phyloP scores from a whole-genome alignment of 2,888 invertebrate species.

The Ernsta delagoae region DNA sequence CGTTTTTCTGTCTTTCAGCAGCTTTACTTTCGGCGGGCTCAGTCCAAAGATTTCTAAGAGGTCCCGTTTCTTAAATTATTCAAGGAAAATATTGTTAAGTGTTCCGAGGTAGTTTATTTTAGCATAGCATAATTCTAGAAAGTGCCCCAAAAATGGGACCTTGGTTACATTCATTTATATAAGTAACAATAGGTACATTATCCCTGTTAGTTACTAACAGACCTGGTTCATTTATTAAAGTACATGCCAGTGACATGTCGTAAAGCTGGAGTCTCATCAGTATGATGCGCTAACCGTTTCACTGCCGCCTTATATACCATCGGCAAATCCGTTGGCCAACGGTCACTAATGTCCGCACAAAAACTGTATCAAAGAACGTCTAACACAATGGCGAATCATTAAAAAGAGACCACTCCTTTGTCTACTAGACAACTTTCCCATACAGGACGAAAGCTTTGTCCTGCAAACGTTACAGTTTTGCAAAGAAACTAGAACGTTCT shows the following conservation, averaged over 20 bases:
- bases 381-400: slow-evolving; percentile 79
- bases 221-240: too few relatives aligned
- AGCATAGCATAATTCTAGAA: too few relatives aligned
- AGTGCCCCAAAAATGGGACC: too few relatives aligned
- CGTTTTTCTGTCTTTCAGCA: too few relatives aligned
- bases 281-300: slow-evolving; percentile 56
- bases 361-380: slow-evolving; percentile 74
- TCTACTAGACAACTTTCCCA: slow-evolving; percentile 77
- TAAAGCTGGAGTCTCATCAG: slow-evolving; percentile 16
- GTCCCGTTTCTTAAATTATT: too few relatives aligned
- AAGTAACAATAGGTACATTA: too few relatives aligned
- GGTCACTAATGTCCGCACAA: slow-evolving; percentile 73
- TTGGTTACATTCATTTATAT: too few relatives aligned
- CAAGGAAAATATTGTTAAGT: too few relatives aligned
- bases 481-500: slow-evolving; percentile 83
- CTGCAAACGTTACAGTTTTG: slow-evolving; percentile 76
- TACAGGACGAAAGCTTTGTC: slow-evolving; percentile 62
- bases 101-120: too few relatives aligned
- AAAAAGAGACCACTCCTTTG: slow-evolving; percentile 81
- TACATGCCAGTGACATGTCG: not conserved
- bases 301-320: slow-evolving; percentile 70
- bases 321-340: slow-evolving; percentile 81
- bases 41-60: too few relatives aligned
- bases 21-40: too few relatives aligned
- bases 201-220: too few relatives aligned